A percentile compares a stretch with the other conserved stretches of the same genome.
phyloP scores from a whole-genome alignment of 2,113 vertebrate genomes.

The Plecotus auritus region DNA sequence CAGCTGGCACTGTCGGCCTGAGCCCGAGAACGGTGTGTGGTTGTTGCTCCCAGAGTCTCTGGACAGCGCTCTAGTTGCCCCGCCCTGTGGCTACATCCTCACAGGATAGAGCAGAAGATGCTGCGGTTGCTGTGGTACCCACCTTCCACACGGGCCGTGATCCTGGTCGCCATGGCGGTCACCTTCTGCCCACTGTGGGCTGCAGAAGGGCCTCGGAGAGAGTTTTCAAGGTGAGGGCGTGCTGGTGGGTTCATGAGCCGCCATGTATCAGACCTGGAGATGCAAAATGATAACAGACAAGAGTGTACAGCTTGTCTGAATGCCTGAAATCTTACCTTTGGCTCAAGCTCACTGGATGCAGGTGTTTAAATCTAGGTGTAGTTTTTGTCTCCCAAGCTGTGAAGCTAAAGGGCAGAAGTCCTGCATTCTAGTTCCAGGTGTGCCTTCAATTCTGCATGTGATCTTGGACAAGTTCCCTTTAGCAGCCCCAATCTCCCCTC shows the following conservation, averaged over 20 bases:
- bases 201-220: conserved; percentile 72
- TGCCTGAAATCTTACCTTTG: background rate
- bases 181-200: conserved; percentile 79
- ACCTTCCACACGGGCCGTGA: conserved; percentile 86
- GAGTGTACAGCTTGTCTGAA: background rate
- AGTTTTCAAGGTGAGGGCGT: conserved; percentile 81
- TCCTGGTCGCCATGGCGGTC: conserved; percentile 85
- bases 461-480: background rate
- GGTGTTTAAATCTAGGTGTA: background rate
- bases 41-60: background rate
- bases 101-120: conserved; percentile 89
- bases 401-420: background rate
- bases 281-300: background rate
- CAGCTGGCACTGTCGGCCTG: background rate
- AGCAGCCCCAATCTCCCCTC: background rate
- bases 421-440: background rate
- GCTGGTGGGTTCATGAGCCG: conserved; percentile 87
- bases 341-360: background rate
- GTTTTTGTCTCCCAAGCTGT: background rate
- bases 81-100: conserved; percentile 33
- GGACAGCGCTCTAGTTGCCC: background rate
- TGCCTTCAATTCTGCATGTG: background rate
- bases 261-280: conserved; percentile 79
- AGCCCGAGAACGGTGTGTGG: background rate
- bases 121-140: conserved; percentile 87